Evolutionary conservation across 2,888 invertebrate genomes (phyloP).

Genomic region (Chymomyza amoena): DNA sequence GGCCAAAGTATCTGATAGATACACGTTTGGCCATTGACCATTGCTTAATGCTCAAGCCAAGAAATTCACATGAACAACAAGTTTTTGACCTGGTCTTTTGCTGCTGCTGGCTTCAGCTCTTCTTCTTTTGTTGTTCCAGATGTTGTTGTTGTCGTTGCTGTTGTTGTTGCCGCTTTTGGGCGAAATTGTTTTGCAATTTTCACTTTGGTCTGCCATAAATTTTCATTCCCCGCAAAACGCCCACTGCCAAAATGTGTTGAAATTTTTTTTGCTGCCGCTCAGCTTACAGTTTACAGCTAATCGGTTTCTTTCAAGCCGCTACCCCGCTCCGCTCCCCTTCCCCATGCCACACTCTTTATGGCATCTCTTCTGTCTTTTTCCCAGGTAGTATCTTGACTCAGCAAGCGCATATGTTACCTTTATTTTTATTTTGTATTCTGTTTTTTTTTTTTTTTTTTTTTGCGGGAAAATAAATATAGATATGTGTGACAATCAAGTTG

Average conservation of each 20-base stretch:
- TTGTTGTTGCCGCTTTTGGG: conserved; percentile 3
- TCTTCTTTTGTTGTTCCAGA: neutral
- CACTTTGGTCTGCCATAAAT: conserved; percentile 49
- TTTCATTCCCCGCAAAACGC: conserved; percentile 39
- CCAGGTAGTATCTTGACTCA: conserved; percentile 18
- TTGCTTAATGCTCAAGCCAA: neutral
- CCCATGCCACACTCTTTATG: neutral
- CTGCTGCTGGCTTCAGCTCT: neutral
- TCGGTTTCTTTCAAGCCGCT: neutral
- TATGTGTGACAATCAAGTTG: too few species aligned
- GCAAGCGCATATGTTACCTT: neutral
- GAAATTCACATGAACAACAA: conserved; percentile 5
- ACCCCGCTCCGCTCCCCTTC: neutral
- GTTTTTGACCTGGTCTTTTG: neutral
- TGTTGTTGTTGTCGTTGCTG: conserved; percentile 5
- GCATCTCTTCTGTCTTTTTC: neutral
- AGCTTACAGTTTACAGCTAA: conserved; percentile 6
- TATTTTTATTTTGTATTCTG: too few species aligned
- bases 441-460: too few species aligned
- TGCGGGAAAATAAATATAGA: too few species aligned
- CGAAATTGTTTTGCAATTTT: conserved; percentile 55
- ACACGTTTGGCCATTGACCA: conserved; percentile 30
- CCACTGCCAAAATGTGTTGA: conserved; percentile 14
- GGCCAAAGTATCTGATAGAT: conserved; percentile 39
- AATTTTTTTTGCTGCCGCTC: neutral